Percentiles rank a stretch among this genome's conserved stretches.
phyloP scores from a whole-genome alignment of 2,113 vertebrate species.

The Semicossyphus pulcher region DNA sequence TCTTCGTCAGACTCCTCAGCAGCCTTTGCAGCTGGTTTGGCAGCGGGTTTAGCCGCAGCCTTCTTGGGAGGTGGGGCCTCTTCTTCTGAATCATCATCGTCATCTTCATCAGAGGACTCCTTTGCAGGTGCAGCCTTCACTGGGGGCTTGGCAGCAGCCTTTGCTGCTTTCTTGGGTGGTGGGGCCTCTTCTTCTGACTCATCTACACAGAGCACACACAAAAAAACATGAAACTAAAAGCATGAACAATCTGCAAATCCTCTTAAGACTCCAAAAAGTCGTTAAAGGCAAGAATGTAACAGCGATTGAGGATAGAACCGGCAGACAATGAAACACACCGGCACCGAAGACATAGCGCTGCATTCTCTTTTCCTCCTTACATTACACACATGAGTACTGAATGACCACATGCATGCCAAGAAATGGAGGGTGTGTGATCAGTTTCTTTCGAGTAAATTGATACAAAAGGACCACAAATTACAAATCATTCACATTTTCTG shows the following conservation, averaged over 20 bases:
- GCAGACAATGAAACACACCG: conserved; percentile 67
- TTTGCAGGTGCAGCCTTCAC: conserved; percentile 64
- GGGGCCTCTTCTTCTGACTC: conserved; percentile 84
- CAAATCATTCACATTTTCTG: neutral
- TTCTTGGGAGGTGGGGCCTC: conserved; percentile 78
- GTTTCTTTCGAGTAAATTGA: too few species aligned
- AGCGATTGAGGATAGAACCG: conserved; percentile 82
- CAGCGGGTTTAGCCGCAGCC: too few species aligned
- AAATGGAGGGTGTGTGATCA: conserved; percentile 57
- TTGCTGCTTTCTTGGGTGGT: conserved; percentile 75
- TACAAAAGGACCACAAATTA: too few species aligned
- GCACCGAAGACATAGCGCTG: conserved; percentile 82
- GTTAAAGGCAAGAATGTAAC: conserved; percentile 39
- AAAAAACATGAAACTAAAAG: neutral
- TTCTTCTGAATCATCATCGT: conserved; percentile 82
- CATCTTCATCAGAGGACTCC: conserved; percentile 80
- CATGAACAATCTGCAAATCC: neutral
- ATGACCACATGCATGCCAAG: conserved; percentile 71
- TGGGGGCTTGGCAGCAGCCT: conserved; percentile 64
- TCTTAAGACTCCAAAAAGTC: neutral
- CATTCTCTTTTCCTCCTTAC: conserved; percentile 75
- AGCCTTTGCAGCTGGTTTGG: conserved; percentile 72
- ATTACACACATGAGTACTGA: conserved; percentile 72
- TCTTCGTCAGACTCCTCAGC: conserved; percentile 82
- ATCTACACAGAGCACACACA: conserved; percentile 26